A percentile compares a stretch with the other conserved stretches of the same genome.
Evolutionary conservation across 2,113 vertebrate genomes (phyloP).

Genomic region (Trichechus manatus): DNA sequence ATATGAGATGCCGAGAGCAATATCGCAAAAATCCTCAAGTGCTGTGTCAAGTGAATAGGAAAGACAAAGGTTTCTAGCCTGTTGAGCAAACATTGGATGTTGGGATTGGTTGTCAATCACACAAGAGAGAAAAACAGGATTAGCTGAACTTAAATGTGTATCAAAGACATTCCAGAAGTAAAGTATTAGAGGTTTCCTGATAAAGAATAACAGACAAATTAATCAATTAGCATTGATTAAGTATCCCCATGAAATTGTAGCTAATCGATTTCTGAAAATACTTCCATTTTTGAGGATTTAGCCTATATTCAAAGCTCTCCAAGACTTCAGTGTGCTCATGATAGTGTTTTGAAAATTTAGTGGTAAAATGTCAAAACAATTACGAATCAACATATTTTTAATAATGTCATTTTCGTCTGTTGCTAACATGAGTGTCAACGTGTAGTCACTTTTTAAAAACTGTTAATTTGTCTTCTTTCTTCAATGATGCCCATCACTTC

Average conservation of each 20-base stretch:
- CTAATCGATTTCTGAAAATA: not conserved
- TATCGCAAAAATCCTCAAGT: not conserved
- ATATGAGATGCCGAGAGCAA: not conserved
- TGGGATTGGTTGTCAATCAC: not conserved
- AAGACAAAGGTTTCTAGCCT: not conserved
- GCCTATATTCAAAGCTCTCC: not conserved
- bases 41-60: not conserved
- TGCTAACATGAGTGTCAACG: constrained; percentile 69
- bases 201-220: not conserved
- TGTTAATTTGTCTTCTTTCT: constrained; percentile 48
- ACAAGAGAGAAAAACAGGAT: not conserved
- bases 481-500: not conserved
- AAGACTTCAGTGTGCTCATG: constrained; percentile 48
- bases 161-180: not conserved
- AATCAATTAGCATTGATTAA: not conserved
- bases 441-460: constrained; percentile 58
- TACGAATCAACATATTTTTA: constrained; percentile 72
- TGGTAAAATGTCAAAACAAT: constrained; percentile 79
- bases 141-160: not conserved
- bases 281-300: not conserved
- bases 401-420: constrained; percentile 70
- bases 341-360: constrained; percentile 73
- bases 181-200: not conserved
- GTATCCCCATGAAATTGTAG: not conserved
- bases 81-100: not conserved